Base-by-base conservation (phyloP, 2,888 invertebrate species). In the Drosophila falleni region DNA sequence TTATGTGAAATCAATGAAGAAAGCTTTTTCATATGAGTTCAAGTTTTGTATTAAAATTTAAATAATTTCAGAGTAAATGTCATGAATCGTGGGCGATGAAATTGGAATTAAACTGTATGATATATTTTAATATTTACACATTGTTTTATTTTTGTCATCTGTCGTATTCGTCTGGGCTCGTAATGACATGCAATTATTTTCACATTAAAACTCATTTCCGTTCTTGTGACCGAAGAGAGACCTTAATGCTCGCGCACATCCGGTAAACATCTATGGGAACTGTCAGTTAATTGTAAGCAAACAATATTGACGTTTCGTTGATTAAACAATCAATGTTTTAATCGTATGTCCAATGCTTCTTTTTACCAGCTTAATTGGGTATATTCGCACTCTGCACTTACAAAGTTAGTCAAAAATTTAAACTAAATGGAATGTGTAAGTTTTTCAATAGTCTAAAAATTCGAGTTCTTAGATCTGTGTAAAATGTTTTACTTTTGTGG, bases 161-260 rank as follows among this genome's bases (percentile, higher is more conserved):
- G 26, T 1, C 9, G 26, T 53, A 11, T 16, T 15, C 47, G 11
- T 54, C 11, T 55, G 63, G 41, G 13, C 29, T 3, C 56, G 71
- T 71, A 80, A 88, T 87, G 87, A 78, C 81, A 73, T 73, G 87
- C 87, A 89, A 87, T 87, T 89, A 87, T 87, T 74, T 89, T 77
- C 73, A 49, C 76, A 86, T 89, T 88, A 80, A 87, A 86, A 73
- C 74, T 70, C 82, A 80, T 89, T 77, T 87, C 78, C 88, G 68
- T 74, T 73, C 58, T 77, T 86, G 81, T 71, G 68, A 72, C 71
- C 72, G 81, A 70, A 72, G 70, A 71, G 62, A 72, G 58, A 66
- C 79, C 74, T 87, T 81, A 81, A 83, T 67, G 63, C 67, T 61
- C 65, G 26, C 49, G 51, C 63, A 64, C 80, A 78, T 59, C 61